Base-by-base conservation (phyloP, 2,888 invertebrate species). In the Branchellion lobata region DNA sequence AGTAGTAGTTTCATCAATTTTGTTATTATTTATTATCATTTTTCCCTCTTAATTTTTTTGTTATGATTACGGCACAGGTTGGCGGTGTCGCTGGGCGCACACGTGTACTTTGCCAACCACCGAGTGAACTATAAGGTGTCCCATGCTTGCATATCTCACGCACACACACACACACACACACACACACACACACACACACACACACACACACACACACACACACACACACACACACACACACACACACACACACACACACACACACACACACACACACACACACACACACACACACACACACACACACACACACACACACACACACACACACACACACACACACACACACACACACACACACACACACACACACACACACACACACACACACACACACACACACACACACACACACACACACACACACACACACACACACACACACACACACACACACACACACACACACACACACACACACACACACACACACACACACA, bases 221-320 rank as follows among this genome's bases (percentile, higher is more conserved):
- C 71, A 72, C n/a, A 73, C n/a, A 68, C 34, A 31, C 40, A 71
- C 65, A 31, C 68, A 69, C 33, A 27, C 61, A 21, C 77, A 27
- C 69, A 33, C 47, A 47, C 47, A 47, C 47, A 47, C 47, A 47
- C 47, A 47, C 47, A 47, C 47, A 47, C 73, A 73, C 73, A 73
- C 73, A 73, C 73, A 73, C 73, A 73, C 73, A 73, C 73, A 73
- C 73, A 73, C 73, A 73, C 73, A 73, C 73, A 73, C 73, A 73
- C 73, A 73, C 73, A 73, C 73, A 73, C 73, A 73, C 73, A 73
- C 73, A 73, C 73, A 73, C 73, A 73, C 73, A 73, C 73, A 73
- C 73, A 73, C 73, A 73, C 73, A 73, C 73, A 73, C 73, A 73
- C 73, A 73, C 73, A 73, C 73, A 73, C 68, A 65, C 68, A 65